Evolutionary conservation across 2,113 vertebrate species (phyloP), one percentile per base, ranked within the genome.

Genomic region (Beaufortia kweichowensis): DNA sequence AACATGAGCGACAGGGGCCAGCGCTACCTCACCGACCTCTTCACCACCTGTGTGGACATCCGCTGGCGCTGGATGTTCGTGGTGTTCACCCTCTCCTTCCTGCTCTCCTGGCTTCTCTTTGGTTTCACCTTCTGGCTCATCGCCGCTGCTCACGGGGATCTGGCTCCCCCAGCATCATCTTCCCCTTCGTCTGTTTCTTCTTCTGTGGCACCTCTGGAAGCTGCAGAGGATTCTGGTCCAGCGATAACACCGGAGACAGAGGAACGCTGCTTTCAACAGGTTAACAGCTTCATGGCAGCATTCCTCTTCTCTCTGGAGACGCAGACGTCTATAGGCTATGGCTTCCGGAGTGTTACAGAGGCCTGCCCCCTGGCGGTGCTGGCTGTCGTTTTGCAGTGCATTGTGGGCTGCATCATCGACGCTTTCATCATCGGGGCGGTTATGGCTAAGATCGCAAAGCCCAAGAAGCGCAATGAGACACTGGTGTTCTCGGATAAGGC

Each of bases 61-160:
- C 95, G 94, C 87, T 96, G 95, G 95, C 93, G 94, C 81, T 96
- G 95, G 95, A 95, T 96, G 95, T 87, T 94, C 26, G 89, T 96
- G 85, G 87, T 96, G 85, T 96, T 96, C 89, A 94, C 93, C 78
- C 93, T 95, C 86, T 95, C 95, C 80, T 96, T 96, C 84, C 89
- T 96, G 64, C 92, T 95, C 84, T 96, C 95, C 86, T 96, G 95
- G 95, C 90, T 95, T 78, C 89, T 96, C 85, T 96, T 96, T 81
- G 95, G 94, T 78, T 93, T 95, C 75, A 84, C 89, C 79, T 96
- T 95, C 87, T 96, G 95, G 95, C 93, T 96, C 84, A 95, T 96
- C 77, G 94, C 95, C 72, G 90, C 89, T 0, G 82, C 91, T 63
- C 94, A 96, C 68, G 95, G 95, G 26, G 95, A 96, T 89, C 87